A percentile compares a stretch with the other conserved stretches of the same genome.
These are phyloP conservation scores for Tetrao urogallus DNA, from an alignment of 2,113 vertebrate genomes.

Conservation along the genomic window DNA sequence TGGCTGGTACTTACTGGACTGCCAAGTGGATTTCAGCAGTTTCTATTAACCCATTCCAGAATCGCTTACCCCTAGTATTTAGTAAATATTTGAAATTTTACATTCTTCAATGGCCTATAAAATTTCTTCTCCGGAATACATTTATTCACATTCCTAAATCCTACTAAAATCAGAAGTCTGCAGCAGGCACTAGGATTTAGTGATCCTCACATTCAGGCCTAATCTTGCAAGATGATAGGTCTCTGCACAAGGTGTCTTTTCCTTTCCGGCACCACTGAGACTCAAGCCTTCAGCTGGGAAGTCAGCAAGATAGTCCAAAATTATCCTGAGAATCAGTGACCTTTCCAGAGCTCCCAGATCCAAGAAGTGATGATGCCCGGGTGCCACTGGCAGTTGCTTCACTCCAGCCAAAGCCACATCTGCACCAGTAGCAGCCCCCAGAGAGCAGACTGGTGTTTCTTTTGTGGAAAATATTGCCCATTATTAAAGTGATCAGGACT, in stretches of 20 bases:
- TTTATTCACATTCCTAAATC: neutral
- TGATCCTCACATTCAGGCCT: neutral
- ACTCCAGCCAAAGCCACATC: neutral
- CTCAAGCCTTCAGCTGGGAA: neutral
- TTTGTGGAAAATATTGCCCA: slow-evolving; percentile 5
- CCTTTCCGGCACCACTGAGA: neutral
- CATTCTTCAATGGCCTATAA: neutral
- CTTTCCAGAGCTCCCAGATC: neutral
- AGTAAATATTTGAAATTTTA: neutral
- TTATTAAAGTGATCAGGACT: neutral
- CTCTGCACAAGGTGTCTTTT: neutral
- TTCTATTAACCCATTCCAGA: neutral
- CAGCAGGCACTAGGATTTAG: neutral
- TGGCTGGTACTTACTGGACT: neutral
- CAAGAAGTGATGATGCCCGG: neutral
- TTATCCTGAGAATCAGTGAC: neutral
- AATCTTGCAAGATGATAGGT: neutral
- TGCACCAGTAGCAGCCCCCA: rapidly evolving
- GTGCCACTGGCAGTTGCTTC: neutral
- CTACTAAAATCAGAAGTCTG: neutral
- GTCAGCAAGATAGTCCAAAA: neutral
- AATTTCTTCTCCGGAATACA: neutral
- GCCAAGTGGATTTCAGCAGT: neutral
- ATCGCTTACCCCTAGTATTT: neutral
- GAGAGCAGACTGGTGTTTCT: neutral